Base-by-base conservation (phyloP, 2,113 vertebrate genomes). In the Setophaga petechia region DNA sequence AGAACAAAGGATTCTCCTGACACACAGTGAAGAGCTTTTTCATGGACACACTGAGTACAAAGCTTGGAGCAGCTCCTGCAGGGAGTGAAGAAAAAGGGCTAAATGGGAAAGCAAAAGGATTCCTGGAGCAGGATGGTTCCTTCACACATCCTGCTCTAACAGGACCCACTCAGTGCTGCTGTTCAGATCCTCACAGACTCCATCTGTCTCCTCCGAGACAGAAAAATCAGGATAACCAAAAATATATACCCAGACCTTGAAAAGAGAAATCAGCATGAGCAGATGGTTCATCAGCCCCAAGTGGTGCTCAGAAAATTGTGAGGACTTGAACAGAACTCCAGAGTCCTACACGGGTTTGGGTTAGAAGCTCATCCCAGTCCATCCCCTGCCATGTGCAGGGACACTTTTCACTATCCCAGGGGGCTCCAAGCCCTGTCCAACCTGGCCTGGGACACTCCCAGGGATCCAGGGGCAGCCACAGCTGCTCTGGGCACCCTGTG, bases 371-470 rank as follows among this genome's bases (percentile, higher is more conserved):
- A 78, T 39, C 65, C 63, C 46, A 77, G 12, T 52, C 9, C 22
- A 31, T 0, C 8, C 31, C 37, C 30, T 49, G 20, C 13, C 44
- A 61, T 2, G 14, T 24, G 11, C 46, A 52, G 37, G 33, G 27
- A 44, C 44, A 44, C 6, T 1, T 54, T 4, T 11, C 55, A 54
- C 55, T n/a, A 0, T 11, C 17, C 55, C 73, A 54, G 18, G 33
- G 0, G 39, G 18, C 27, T 46, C 55, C 73, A 28, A 69, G 28
- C 27, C 39, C 28, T 0, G 0, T 39, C 39, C 46, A 54, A 0
- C 15, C 39, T 24, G 12, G 27, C 12, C 55, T 39, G 8, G 23
- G 46, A 0, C 54, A 77, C 22, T 69, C 0, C 46, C 39, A 62
- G 46, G 46, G 39, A 18, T 69, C 37, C 37, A 39, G 63, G 46